Conservation (phyloP, 2,113 vertebrate genomes). For the Siniperca chuatsi region DNA sequence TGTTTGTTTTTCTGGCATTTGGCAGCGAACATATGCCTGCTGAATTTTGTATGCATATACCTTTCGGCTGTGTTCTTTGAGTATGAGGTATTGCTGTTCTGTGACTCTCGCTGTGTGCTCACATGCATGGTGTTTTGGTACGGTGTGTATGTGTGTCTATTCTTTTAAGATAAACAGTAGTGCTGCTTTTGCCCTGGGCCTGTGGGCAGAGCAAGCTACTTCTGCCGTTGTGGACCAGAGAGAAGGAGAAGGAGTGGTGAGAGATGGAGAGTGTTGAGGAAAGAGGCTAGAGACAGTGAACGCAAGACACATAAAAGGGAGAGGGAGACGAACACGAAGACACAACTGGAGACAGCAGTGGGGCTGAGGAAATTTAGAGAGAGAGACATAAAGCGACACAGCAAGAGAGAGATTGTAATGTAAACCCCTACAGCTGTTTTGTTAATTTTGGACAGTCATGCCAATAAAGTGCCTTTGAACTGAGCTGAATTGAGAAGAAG, state of each 20-base stretch:
- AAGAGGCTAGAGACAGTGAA: slow-evolving; percentile 24
- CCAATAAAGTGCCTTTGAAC: slow-evolving; percentile 80
- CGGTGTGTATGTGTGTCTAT: slow-evolving; percentile 14
- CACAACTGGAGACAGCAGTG: slow-evolving; percentile 35
- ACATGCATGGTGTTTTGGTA: background rate
- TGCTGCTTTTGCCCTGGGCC: slow-evolving; percentile 60
- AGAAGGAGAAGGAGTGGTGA: background rate
- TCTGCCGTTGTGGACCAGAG: slow-evolving; percentile 35
- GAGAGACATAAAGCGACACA: slow-evolving; percentile 36
- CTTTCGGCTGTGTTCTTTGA: slow-evolving; percentile 62
- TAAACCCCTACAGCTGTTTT: slow-evolving; percentile 71
- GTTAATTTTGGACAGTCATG: slow-evolving; percentile 80
- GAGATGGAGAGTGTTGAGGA: slow-evolving; percentile 22
- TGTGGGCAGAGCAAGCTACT: slow-evolving; percentile 59
- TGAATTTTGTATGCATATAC: slow-evolving; percentile 63
- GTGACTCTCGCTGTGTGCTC: slow-evolving; percentile 6
- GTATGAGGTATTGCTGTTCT: slow-evolving; percentile 47
- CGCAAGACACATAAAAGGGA: slow-evolving; percentile 34
- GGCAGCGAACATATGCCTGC: slow-evolving; percentile 62
- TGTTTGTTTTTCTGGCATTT: slow-evolving; percentile 51
- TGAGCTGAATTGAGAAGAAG: slow-evolving; percentile 60
- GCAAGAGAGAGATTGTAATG: slow-evolving; percentile 62
- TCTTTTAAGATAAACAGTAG: slow-evolving; percentile 60
- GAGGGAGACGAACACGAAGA: slow-evolving; percentile 34
- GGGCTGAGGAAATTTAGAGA: slow-evolving; percentile 33